Base-by-base conservation (phyloP, 2,888 invertebrate species). In the Opisthograptis luteolata region DNA sequence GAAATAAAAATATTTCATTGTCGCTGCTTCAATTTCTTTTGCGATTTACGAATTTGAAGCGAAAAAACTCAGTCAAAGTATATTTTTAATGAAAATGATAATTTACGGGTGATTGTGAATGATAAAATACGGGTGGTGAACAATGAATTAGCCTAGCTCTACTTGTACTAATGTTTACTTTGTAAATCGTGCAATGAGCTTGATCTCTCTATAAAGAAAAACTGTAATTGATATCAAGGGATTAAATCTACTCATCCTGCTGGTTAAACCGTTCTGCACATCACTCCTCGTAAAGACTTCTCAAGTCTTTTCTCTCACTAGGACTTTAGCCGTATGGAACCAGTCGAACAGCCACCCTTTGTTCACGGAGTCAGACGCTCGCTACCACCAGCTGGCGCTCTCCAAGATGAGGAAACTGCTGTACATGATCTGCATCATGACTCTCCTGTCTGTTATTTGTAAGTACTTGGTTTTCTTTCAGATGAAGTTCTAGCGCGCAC, bases 281-380 rank as follows among this genome's bases (percentile, higher is more conserved):
- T n/a, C n/a, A n/a, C n/a, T n/a, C n/a, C n/a, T n/a, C n/a, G n/a
- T n/a, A n/a, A n/a, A n/a, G n/a, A n/a, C n/a, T n/a, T n/a, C n/a
- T 25, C 13, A 7, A 14, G 6, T 36, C 3, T 15, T 14, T 2
- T 27, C 4, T 60, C 67, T 13, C 64, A 22, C 22, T 39, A 94
- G 96, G 69, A 95, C 96, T 0, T 79, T 96, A 27, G 94, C 94
- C 19, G 93, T 95, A 54, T 97, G 96, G 96, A 96, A 96, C 76
- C 95, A 96, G 81, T 93, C 95, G 0, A 96, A 96, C 79, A 94
- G 94, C 42, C 96, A 97, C 82, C 96, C 96, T 0, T 78, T 97
- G 27, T 97, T 97, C 77, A 94, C 95, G 34, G 96, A 96, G 77
- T 96, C 96, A 0, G 95, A 96, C 72, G 93, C 94, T 0, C 91